Conservation (phyloP, 2,888 invertebrate genomes). For the Lochmaea capreae region DNA sequence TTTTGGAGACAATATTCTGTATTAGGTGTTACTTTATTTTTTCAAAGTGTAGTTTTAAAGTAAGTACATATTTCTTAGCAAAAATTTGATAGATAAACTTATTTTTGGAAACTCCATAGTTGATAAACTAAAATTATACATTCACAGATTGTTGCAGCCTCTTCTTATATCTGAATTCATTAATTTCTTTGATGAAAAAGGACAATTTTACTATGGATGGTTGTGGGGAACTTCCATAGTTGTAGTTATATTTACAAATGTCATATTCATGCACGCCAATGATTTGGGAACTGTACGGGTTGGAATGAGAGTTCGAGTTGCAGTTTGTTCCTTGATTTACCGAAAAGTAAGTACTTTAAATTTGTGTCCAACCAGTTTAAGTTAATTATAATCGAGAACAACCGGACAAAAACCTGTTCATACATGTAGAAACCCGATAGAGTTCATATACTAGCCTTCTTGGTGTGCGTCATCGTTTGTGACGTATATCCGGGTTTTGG, state of each 20-base stretch:
- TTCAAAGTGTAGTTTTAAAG: conserved; percentile 72
- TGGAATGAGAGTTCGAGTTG: conserved; percentile 82
- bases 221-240: neutral
- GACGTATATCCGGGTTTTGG: too few relatives aligned
- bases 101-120: too few relatives aligned
- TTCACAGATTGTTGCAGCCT: conserved; percentile 52
- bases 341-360: conserved; percentile 65
- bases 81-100: too few relatives aligned
- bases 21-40: conserved; percentile 70
- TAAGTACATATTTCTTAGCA: conserved; percentile 59
- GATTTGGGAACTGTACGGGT: conserved; percentile 71
- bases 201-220: neutral
- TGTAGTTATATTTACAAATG: conserved; percentile 58
- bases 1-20: conserved; percentile 72
- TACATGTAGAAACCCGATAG: too few relatives aligned
- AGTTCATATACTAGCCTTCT: too few relatives aligned
- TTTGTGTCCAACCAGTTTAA: conserved; percentile 68
- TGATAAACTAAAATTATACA: neutral
- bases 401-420: too few relatives aligned
- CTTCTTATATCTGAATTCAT: neutral
- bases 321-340: conserved; percentile 82
- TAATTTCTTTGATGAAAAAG: neutral
- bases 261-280: conserved; percentile 75
- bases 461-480: too few relatives aligned
- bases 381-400: too few relatives aligned